phyloP scores from a whole-genome alignment of 2,888 invertebrate genomes.

The Rhorus exstirpatorius region DNA sequence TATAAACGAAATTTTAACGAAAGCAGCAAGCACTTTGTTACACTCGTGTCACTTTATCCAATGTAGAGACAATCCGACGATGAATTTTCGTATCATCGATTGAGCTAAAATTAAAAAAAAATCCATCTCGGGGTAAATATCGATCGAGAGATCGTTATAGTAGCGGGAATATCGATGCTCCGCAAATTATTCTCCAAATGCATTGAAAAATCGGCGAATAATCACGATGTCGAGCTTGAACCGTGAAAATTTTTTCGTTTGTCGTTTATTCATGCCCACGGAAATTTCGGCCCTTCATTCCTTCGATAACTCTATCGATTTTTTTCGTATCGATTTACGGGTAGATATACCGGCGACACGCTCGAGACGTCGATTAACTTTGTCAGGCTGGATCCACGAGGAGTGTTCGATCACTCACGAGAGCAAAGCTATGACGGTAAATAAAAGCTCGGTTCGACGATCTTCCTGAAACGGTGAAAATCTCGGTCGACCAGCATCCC shows the following conservation, averaged over 20 bases:
- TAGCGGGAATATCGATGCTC: neutral
- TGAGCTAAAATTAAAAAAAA: neutral
- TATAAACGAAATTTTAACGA: too few species aligned
- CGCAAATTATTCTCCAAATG: neutral
- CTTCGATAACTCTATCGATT: too few species aligned
- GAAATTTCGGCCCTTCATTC: too few species aligned
- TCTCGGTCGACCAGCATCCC: slow-evolving; percentile 28
- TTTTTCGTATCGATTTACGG: neutral
- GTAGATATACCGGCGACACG: too few species aligned
- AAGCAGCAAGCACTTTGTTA: slow-evolving; percentile 31
- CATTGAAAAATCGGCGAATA: slow-evolving; percentile 5
- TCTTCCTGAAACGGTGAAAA: slow-evolving; percentile 2
- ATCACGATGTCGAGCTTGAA: too few species aligned
- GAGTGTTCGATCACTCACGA: neutral
- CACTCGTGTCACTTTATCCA: slow-evolving; percentile 69
- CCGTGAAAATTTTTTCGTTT: too few species aligned
- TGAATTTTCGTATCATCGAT: neutral
- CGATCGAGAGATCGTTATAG: slow-evolving; percentile 35
- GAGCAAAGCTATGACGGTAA: slow-evolving; percentile 13
- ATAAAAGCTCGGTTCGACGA: slow-evolving; percentile 23
- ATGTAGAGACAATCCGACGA: slow-evolving; percentile 35
- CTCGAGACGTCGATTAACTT: slow-evolving; percentile 24
- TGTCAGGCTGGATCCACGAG: neutral
- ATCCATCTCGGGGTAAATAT: slow-evolving; percentile 19
- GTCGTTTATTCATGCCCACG: too few species aligned